phyloP scores from a whole-genome alignment of 2,888 invertebrate genomes.

The Griposia aprilina region DNA sequence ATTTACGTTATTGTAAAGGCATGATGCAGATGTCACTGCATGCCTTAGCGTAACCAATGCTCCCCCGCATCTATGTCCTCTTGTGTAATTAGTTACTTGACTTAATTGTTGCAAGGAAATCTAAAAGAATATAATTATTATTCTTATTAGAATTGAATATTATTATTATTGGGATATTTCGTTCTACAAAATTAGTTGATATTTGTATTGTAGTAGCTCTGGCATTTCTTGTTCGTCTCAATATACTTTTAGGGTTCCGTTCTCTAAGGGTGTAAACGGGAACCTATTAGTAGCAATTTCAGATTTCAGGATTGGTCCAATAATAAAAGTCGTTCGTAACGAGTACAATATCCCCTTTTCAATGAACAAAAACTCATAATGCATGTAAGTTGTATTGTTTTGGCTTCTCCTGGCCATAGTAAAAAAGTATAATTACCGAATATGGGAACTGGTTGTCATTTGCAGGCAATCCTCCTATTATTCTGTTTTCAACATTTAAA shows the following conservation, averaged over 20 bases:
- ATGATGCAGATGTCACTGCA: constrained; percentile 69
- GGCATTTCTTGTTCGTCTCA: too few species aligned
- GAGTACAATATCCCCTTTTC: background rate
- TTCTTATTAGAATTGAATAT: too few species aligned
- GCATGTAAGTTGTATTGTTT: too few species aligned
- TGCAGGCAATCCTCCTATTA: constrained; percentile 2
- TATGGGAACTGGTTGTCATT: background rate
- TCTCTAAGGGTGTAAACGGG: background rate
- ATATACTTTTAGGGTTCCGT: background rate
- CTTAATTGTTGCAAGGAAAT: constrained; percentile 67
- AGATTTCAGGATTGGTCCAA: background rate
- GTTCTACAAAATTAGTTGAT: background rate
- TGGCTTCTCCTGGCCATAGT: too few species aligned
- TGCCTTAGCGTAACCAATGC: constrained; percentile 67
- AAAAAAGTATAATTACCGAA: constrained; percentile 27
- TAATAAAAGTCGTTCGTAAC: background rate
- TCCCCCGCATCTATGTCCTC: constrained; percentile 72
- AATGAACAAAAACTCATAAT: background rate
- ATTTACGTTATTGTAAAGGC: constrained; percentile 51
- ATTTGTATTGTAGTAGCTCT: too few species aligned
- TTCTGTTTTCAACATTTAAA: constrained; percentile 26
- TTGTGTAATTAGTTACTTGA: constrained; percentile 22
- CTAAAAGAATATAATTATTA: constrained; percentile 56
- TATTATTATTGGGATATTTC: too few species aligned
- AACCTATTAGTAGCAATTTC: background rate